Evolutionary conservation across 2,113 vertebrate genomes (phyloP).

Genomic region (Aleadryas rufinucha): DNA sequence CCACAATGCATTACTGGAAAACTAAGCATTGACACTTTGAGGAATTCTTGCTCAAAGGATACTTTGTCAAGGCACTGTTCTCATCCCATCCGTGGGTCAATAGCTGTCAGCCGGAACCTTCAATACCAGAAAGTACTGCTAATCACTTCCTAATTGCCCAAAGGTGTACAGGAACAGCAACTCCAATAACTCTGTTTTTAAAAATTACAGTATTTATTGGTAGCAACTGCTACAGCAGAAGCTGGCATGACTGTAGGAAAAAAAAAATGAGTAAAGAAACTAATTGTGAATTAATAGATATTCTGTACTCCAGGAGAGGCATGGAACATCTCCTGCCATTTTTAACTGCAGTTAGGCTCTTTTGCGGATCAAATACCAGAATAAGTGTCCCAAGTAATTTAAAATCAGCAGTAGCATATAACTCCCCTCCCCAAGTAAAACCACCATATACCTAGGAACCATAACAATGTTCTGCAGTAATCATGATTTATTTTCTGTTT

Average conservation of each 20-base stretch:
- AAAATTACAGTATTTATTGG: neutral
- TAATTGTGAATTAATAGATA: neutral
- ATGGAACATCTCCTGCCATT: neutral
- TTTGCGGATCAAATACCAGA: neutral
- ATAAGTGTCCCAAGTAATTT: neutral
- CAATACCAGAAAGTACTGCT: neutral
- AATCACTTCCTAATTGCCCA: neutral
- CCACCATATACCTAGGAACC: neutral
- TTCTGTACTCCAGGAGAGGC: neutral
- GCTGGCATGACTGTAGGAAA: neutral
- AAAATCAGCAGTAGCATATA: neutral
- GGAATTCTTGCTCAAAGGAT: neutral
- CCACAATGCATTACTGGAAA: neutral
- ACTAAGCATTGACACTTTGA: neutral
- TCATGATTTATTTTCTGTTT: neutral
- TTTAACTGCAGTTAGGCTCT: neutral
- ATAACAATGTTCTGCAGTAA: neutral
- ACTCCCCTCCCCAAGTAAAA: neutral
- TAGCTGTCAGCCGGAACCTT: neutral
- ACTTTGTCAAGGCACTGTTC: neutral
- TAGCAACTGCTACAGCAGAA: neutral
- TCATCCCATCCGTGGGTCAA: neutral
- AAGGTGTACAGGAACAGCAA: neutral
- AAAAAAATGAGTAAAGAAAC: neutral
- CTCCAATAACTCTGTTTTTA: neutral